Percentiles rank a stretch among this genome's conserved stretches.
phyloP scores from a whole-genome alignment of 2,888 invertebrate species.

The Atrina japonica region DNA sequence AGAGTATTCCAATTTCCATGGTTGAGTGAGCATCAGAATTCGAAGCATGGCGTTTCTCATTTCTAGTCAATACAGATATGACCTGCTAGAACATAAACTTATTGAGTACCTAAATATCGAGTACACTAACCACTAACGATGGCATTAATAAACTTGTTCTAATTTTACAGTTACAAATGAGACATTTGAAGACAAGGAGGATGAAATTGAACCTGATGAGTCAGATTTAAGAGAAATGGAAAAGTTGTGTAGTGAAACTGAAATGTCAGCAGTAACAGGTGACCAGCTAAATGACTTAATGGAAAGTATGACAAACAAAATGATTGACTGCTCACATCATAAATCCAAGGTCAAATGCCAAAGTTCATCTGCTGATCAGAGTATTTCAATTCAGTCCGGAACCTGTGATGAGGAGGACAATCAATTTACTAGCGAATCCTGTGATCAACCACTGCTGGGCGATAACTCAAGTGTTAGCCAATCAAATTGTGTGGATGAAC shows the following conservation, averaged over 20 bases:
- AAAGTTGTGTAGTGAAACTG: background rate
- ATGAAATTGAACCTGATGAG: background rate
- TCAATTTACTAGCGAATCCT: constrained; percentile 9
- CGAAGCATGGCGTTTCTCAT: no score
- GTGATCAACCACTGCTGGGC: constrained; percentile 19
- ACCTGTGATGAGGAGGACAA: constrained; percentile 1
- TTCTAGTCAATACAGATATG: no score
- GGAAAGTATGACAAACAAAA: constrained; percentile 42
- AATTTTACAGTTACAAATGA: constrained; percentile 2
- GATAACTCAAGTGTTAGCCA: background rate
- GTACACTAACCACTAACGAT: no score
- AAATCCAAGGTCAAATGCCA: constrained; percentile 18
- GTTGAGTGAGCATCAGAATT: no score
- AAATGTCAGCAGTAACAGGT: constrained; percentile 22
- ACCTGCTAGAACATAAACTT: no score
- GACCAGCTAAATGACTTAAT: constrained; percentile 32
- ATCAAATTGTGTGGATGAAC: background rate
- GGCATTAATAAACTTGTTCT: no score
- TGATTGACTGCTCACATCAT: constrained; percentile 29
- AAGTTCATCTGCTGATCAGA: constrained; percentile 12
- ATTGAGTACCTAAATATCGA: no score
- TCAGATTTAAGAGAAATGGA: background rate
- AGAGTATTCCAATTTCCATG: no score
- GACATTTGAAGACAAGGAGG: background rate
- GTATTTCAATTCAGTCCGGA: constrained; percentile 4